Evolutionary conservation across 1,140 invertebrate species (phyloP).

Genomic region (Maconellicoccus hirsutus): DNA sequence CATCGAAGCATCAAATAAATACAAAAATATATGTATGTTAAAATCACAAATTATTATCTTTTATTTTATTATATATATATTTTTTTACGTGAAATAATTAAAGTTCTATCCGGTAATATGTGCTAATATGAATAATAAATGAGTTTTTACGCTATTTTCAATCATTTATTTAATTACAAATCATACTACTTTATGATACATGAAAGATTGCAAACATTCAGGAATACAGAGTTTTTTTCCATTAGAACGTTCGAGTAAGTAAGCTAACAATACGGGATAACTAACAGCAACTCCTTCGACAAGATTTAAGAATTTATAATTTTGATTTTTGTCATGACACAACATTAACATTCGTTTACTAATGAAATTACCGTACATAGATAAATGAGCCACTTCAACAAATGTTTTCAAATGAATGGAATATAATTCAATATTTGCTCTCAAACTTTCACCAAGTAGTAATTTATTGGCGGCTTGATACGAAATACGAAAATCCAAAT

Average conservation of each 20-base stretch:
- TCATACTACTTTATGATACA: not conserved
- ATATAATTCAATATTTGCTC: slow-evolving; percentile 52
- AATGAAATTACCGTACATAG: slow-evolving; percentile 48
- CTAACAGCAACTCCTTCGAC: slow-evolving; percentile 50
- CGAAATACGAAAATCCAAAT: slow-evolving; percentile 47
- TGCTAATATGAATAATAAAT: not conserved
- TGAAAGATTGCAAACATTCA: slow-evolving; percentile 22
- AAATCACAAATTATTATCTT: slow-evolving; percentile 13
- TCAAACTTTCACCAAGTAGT: slow-evolving; percentile 45
- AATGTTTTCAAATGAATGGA: slow-evolving; percentile 44
- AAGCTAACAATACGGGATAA: slow-evolving; percentile 49
- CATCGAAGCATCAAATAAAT: not conserved
- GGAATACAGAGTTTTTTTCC: slow-evolving; percentile 19
- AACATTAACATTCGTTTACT: slow-evolving; percentile 51
- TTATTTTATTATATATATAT: slow-evolving; percentile 13
- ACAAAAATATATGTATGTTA: not conserved
- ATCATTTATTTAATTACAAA: not conserved
- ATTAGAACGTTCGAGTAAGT: slow-evolving; percentile 43
- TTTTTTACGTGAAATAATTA: slow-evolving; percentile 14
- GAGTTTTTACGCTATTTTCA: not conserved
- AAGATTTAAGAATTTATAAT: slow-evolving; percentile 42
- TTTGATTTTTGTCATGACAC: slow-evolving; percentile 40
- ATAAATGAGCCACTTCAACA: slow-evolving; percentile 51
- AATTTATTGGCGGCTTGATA: slow-evolving; percentile 43
- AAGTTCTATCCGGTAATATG: slow-evolving; percentile 16